phyloP scores from a whole-genome alignment of 2,113 vertebrate species.

The Heterocephalus glaber region DNA sequence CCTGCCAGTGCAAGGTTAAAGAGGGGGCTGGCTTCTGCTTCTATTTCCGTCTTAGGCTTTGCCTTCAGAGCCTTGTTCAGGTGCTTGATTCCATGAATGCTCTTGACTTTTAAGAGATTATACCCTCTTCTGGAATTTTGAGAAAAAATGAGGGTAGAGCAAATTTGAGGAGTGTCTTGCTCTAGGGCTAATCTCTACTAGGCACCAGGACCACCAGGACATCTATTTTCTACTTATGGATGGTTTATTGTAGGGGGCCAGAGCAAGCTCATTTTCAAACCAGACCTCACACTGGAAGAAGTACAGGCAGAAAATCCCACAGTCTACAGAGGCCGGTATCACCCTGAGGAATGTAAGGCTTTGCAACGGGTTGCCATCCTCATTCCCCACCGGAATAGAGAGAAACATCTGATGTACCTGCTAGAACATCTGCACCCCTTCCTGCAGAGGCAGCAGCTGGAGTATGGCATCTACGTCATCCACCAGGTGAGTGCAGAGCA shows the following conservation, averaged over 20 bases:
- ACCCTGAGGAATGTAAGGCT: conserved; percentile 88
- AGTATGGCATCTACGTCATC: conserved; percentile 95
- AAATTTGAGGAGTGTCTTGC: not conserved
- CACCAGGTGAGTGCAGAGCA: conserved; percentile 90
- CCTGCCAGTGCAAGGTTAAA: not conserved
- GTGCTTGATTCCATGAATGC: not conserved
- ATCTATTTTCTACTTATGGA: not conserved
- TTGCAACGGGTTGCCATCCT: conserved; percentile 93
- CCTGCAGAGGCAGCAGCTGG: conserved; percentile 95
- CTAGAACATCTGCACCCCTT: conserved; percentile 95
- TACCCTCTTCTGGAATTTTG: conserved; percentile 1
- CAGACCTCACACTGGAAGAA: conserved; percentile 89
- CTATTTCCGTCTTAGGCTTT: not conserved
- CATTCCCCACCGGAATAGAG: conserved; percentile 93
- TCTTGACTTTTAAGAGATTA: not conserved
- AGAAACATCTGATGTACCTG: conserved; percentile 94
- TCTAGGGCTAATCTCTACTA: not conserved
- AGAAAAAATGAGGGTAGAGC: not conserved
- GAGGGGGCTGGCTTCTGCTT: not conserved
- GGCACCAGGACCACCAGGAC: not conserved
- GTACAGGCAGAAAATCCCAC: conserved; percentile 88
- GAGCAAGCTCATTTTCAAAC: conserved; percentile 88
- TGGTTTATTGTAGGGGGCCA: conserved; percentile 87
- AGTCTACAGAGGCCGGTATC: conserved; percentile 87
- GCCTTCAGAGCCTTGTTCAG: not conserved